Conservation (phyloP, 2,888 invertebrate genomes). For the Drosophila koepferae region DNA sequence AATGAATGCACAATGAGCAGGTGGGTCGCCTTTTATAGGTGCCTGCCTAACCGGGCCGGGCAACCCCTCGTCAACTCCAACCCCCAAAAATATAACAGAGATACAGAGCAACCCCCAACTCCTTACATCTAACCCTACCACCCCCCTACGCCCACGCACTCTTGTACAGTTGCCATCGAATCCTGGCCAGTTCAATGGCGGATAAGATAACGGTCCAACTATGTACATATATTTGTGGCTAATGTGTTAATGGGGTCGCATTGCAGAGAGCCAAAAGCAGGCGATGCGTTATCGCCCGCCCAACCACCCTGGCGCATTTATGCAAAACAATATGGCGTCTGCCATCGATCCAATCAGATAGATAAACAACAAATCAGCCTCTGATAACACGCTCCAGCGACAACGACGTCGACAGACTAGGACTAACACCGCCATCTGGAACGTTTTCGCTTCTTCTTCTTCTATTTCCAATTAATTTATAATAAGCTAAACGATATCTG, state of each 20-base stretch:
- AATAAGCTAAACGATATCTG: neutral
- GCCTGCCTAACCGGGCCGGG: constrained; percentile 9
- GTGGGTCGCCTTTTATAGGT: constrained; percentile 78
- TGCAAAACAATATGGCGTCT: constrained; percentile 79
- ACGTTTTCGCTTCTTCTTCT: constrained; percentile 2
- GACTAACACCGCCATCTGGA: constrained; percentile 20
- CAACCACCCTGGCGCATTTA: constrained; percentile 60
- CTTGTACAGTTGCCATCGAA: constrained; percentile 29
- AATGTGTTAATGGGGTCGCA: constrained; percentile 42
- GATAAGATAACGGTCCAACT: constrained; percentile 71
- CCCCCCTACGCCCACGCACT: neutral
- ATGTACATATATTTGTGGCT: constrained; percentile 14
- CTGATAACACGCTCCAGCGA: constrained; percentile 2
- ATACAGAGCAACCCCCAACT: constrained; percentile 1
- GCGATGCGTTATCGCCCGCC: constrained; percentile 46
- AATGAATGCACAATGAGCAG: constrained; percentile 78
- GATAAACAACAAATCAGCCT: constrained; percentile 26
- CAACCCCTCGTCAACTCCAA: constrained; percentile 40
- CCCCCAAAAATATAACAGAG: constrained; percentile 10
- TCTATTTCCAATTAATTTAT: constrained; percentile 1
- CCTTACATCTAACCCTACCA: neutral
- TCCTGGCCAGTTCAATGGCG: constrained; percentile 60
- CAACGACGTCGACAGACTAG: neutral
- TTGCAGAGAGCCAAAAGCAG: neutral
- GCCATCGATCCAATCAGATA: constrained; percentile 61